These are phyloP conservation scores for Anaspis maculata DNA, from an alignment of 2,888 invertebrate species.

Conservation along the genomic window DNA sequence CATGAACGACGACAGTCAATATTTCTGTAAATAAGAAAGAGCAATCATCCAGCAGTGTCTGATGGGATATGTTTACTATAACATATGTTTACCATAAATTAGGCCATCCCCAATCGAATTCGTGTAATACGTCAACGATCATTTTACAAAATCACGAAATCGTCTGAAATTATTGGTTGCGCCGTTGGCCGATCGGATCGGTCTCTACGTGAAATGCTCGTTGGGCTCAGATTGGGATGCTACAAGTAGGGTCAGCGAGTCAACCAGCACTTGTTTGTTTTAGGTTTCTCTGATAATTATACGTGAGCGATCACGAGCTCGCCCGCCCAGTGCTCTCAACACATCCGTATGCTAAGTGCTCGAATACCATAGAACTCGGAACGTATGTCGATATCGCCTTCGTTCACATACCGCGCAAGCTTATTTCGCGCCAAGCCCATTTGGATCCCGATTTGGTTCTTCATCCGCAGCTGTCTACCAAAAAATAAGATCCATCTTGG, in stretches of 20 bases:
- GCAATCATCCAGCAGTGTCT: no score
- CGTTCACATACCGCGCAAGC: slow-evolving; percentile 3
- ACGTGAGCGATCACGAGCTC: slow-evolving; percentile 40
- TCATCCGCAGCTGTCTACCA: no score
- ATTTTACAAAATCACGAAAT: slow-evolving; percentile 33
- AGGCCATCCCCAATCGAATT: slow-evolving; percentile 26
- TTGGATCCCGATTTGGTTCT: no score
- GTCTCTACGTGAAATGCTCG: slow-evolving; percentile 15
- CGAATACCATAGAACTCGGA: no score
- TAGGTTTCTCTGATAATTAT: slow-evolving; percentile 41
- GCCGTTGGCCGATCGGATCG: slow-evolving; percentile 14
- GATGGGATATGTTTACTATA: no score
- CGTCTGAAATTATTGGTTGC: slow-evolving; percentile 31
- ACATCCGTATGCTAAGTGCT: slow-evolving; percentile 36
- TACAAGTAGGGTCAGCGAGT: slow-evolving; percentile 35
- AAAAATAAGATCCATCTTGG: no score
- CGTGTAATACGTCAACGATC: slow-evolving; percentile 26
- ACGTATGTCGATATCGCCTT: no score
- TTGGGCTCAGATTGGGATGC: slow-evolving; percentile 28
- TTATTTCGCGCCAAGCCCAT: no score
- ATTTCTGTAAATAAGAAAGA: no score
- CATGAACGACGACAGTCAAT: no score
- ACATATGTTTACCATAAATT: slow-evolving; percentile 27
- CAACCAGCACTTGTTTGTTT: slow-evolving; percentile 42
- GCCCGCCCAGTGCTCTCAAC: slow-evolving; percentile 38